Evolutionary conservation across 2,888 invertebrate genomes (phyloP), one percentile per base, ranked within the genome.

Genomic region (Macrosiphum euphorbiae): DNA sequence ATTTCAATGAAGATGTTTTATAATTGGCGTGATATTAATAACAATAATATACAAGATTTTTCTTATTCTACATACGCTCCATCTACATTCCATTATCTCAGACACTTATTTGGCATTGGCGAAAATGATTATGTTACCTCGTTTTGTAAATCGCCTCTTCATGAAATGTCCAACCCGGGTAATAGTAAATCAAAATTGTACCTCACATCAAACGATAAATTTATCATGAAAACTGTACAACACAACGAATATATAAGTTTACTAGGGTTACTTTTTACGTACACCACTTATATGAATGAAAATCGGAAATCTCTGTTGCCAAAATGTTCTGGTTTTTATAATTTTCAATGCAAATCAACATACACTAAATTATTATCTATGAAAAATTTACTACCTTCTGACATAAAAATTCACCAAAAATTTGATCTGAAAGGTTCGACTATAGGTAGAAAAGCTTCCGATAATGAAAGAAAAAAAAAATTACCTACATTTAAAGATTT

Each of bases 171-270:
- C 95, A 99, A 99, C 96, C 99, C 99, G 61, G 99, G 99, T 95
- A 99, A 99, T 94, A 99, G 99, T 96, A 99, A 99, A 94, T 99
- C 99, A 96, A 99, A 99, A 96, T 99, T 99, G 97, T 99, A 99
- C 96, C 97, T 99, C 96, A 99, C 99, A 50, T 97, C 98, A 95
- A 99, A 99, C 96, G 99, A 99, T 96, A 99, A 99, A 96, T 99
- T 99, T 96, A 99, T 99, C 96, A 99, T 99, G 95, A 99, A 99
- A 97, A 99, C 99, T 95, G 99, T 99, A 95, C 99, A 99, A 96
- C 99, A 99, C 99, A 96, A 97, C 99, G 47, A 47, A 47, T 1
- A 47, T 47, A 0, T 1, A 47, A 11, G 47, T 47, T 47, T 47
- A 47, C 10, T 47, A 47, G 0, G 1, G 0, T 10, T 47, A 47